These are phyloP conservation scores for Cheilosia scutellata DNA, from an alignment of 2,888 invertebrate genomes.

Conservation along the genomic window DNA sequence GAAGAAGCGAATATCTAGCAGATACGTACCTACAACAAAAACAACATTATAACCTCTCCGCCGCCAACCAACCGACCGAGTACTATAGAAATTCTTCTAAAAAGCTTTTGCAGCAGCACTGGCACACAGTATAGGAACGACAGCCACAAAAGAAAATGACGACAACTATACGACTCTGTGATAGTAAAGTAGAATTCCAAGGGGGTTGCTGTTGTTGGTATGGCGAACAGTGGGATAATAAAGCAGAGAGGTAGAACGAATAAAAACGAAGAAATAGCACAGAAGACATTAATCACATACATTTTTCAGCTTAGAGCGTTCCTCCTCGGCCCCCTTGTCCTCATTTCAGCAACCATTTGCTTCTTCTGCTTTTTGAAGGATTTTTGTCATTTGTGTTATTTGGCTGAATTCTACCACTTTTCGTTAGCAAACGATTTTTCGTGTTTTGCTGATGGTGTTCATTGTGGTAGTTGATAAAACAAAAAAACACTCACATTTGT, in stretches of 20 bases:
- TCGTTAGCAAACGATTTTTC: background rate
- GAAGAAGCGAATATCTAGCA: conserved; percentile 66
- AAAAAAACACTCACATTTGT: conserved; percentile 25
- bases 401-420: background rate
- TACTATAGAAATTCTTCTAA: conserved; percentile 59
- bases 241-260: conserved; percentile 22
- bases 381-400: conserved; percentile 14
- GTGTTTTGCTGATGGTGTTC: background rate
- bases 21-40: conserved; percentile 34
- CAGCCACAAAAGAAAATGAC: conserved; percentile 61
- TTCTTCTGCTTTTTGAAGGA: conserved; percentile 41
- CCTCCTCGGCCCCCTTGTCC: background rate
- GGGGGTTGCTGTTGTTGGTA: conserved; percentile 21
- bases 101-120: conserved; percentile 47
- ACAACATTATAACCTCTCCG: conserved; percentile 24
- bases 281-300: conserved; percentile 68
- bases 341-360: background rate
- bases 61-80: conserved; percentile 17
- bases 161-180: conserved; percentile 29
- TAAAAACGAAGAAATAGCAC: conserved; percentile 27
- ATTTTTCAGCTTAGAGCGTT: conserved; percentile 59
- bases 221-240: conserved; percentile 25
- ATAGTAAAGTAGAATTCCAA: conserved; percentile 55
- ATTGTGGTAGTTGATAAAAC: conserved; percentile 12
- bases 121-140: conserved; percentile 38